Evolutionary conservation across 2,113 vertebrate genomes (phyloP), one percentile per base, ranked within the genome.

Genomic region (Pyxicephalus adspersus): DNA sequence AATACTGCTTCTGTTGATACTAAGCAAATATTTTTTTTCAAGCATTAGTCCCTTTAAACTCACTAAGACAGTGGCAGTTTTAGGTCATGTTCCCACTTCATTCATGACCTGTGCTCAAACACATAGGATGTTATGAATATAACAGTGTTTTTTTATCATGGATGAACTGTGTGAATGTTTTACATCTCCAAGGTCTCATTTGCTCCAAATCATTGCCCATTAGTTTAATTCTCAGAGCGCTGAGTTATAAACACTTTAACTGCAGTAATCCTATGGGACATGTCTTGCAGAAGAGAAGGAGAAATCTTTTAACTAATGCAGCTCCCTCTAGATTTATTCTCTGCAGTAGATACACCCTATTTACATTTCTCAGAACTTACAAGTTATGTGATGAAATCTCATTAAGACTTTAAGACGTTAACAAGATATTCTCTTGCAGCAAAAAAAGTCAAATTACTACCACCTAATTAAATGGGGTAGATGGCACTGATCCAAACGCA

Each of bases 161-260:
- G 34, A 68, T 64, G 68, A 73, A 55, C n/a, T 74, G 28, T 55
- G 61, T 78, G 34, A 74, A 81, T 81, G 50, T 84, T 83, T 89
- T 86, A 86, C 78, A 86, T 84, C 82, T 85, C 84, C 77, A 70
- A 85, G 75, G 76, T 22, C 2, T 84, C 79, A 83, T 74, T 76
- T 81, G 68, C 29, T 83, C 83, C 54, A 58, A 85, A 88, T n/a
- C 18, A 85, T 84, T 84, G 4, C 77, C 83, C 84, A 84, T 84
- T 89, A 84, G 70, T 84, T 61, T 85, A 83, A 86, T 85, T 87
- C 87, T 79, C 74, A 82, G 63, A 66, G 78, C 72, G 77, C 81
- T 77, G 76, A 81, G 85, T 87, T 85, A 83, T 83, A 86, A 85
- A 86, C 80, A 86, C 80, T 83, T 81, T 84, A 81, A 83, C 82